These are phyloP conservation scores for Lithophane semibrunnea DNA, from an alignment of 2,888 invertebrate genomes.

Conservation along the genomic window DNA sequence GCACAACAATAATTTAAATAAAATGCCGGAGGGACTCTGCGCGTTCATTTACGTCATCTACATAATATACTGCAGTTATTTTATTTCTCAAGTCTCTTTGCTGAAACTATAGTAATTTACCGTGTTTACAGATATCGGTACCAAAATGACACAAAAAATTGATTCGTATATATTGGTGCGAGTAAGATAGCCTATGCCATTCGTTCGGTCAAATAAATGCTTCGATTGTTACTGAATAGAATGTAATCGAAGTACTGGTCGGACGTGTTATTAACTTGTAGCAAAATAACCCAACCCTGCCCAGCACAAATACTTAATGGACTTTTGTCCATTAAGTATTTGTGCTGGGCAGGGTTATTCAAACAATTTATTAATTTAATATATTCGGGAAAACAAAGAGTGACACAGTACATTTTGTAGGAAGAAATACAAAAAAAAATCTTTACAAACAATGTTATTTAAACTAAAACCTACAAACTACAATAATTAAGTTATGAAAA, in stretches of 20 bases:
- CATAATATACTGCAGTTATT: not conserved
- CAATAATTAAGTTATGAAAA: too few relatives aligned
- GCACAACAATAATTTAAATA: not conserved
- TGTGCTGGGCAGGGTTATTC: too few relatives aligned
- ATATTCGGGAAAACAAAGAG: too few relatives aligned
- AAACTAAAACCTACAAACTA: too few relatives aligned
- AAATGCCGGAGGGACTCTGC: not conserved
- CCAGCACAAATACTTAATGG: not conserved
- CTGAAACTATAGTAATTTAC: not conserved
- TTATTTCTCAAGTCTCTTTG: not conserved
- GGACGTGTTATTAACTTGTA: slow-evolving; percentile 18
- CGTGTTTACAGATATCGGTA: not conserved
- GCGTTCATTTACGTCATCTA: not conserved
- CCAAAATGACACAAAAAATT: not conserved
- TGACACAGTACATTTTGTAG: too few relatives aligned
- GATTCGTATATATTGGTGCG: not conserved
- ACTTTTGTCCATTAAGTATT: too few relatives aligned
- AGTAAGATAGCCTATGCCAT: not conserved
- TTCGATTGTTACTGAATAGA: not conserved
- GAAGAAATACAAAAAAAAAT: too few relatives aligned
- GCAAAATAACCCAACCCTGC: slow-evolving; percentile 10
- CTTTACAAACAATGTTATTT: too few relatives aligned
- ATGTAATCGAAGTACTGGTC: not conserved
- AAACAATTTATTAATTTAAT: not conserved
- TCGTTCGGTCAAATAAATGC: not conserved